These are phyloP conservation scores for Myotis planiceps DNA, from an alignment of 2,797 vertebrate genomes.

Conservation along the genomic window DNA sequence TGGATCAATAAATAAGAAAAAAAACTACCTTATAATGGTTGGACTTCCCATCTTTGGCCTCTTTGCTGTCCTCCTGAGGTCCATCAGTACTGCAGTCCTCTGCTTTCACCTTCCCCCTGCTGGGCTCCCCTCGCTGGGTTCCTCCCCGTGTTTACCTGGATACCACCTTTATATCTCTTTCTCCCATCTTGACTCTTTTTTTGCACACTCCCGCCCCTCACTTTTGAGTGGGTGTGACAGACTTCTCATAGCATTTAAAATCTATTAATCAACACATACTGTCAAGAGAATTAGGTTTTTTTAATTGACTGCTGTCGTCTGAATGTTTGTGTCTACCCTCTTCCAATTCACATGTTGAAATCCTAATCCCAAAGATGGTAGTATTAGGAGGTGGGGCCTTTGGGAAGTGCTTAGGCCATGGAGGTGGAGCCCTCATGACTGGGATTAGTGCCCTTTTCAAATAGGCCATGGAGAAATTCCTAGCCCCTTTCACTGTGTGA, in stretches of 20 bases:
- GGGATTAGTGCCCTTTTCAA: not conserved
- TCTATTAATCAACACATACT: not conserved
- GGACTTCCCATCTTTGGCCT: not conserved
- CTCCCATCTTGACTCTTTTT: not conserved
- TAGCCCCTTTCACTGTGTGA: not conserved
- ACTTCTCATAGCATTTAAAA: conserved; percentile 28
- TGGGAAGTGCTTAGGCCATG: not conserved
- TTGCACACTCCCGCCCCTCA: not conserved
- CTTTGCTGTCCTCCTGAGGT: not conserved
- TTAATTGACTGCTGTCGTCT: not conserved
- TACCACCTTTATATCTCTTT: not conserved
- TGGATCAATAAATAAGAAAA: conserved; percentile 15
- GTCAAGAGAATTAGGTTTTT: conserved; percentile 37
- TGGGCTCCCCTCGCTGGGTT: not conserved
- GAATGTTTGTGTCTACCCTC: not conserved
- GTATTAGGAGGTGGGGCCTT: not conserved
- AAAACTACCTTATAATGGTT: not conserved
- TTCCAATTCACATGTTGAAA: not conserved
- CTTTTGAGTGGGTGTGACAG: not conserved
- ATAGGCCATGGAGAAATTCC: not conserved
- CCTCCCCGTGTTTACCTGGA: not conserved
- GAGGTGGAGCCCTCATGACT: not conserved
- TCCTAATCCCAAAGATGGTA: not conserved
- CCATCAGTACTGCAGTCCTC: no score
- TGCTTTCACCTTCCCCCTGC: not conserved